These are phyloP conservation scores for Rynchops niger DNA, from an alignment of 2,113 vertebrate genomes.

Conservation along the genomic window DNA sequence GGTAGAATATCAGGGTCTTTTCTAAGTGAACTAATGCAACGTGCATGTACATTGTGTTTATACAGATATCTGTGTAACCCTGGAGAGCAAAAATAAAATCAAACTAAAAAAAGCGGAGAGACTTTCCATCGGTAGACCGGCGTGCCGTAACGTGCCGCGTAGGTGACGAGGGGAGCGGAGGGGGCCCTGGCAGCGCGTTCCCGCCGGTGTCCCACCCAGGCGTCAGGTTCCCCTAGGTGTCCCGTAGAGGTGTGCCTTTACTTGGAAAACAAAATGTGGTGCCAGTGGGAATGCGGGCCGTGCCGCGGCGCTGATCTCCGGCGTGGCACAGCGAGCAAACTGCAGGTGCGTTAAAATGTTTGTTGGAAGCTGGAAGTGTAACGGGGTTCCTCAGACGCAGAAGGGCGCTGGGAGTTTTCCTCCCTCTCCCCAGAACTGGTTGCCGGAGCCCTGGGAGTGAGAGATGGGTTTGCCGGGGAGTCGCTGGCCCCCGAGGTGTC, in stretches of 20 bases:
- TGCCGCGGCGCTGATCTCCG: neutral
- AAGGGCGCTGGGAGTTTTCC: neutral
- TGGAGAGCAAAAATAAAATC: neutral
- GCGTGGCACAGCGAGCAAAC: neutral
- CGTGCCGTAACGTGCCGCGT: neutral
- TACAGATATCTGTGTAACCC: neutral
- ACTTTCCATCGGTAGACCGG: neutral
- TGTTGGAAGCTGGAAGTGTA: neutral
- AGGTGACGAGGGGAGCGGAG: neutral
- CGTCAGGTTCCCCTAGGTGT: too few relatives aligned
- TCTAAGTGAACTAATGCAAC: neutral
- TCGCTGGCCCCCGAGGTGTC: accelerated
- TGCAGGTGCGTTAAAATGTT: neutral
- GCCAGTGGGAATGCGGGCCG: accelerated
- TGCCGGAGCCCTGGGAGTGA: neutral
- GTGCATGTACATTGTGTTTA: conserved; percentile 46
- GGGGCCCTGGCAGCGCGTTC: neutral
- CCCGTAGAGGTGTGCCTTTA: neutral
- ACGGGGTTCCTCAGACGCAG: neutral
- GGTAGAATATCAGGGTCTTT: neutral
- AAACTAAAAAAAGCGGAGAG: neutral
- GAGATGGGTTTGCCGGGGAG: neutral
- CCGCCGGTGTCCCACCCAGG: neutral
- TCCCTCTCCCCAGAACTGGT: neutral
- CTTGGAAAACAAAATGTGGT: neutral